A percentile compares a stretch with the other conserved stretches of the same genome.
Evolutionary conservation across 2,888 invertebrate genomes (phyloP).

Genomic region (Heliconius charithonia): DNA sequence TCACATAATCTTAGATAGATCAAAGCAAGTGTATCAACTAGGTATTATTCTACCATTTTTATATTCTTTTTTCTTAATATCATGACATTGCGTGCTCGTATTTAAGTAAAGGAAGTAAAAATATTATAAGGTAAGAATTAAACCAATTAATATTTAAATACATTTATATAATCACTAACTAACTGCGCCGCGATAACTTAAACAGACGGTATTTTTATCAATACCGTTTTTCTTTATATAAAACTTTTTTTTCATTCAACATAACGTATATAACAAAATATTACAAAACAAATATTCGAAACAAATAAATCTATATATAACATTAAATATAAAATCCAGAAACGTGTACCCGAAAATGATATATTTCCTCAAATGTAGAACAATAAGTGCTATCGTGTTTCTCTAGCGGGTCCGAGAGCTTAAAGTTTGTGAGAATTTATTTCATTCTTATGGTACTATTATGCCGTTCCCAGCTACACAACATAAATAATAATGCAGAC

Average conservation of each 20-base stretch:
- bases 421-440: slow-evolving; percentile 79
- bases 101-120: neutral
- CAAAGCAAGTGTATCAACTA: neutral
- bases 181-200: neutral
- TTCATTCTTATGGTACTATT: slow-evolving; percentile 82
- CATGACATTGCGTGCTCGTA: neutral
- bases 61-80: neutral
- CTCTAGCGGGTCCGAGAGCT: slow-evolving; percentile 75
- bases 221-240: too few species aligned
- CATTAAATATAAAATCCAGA: slow-evolving; percentile 16
- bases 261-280: neutral
- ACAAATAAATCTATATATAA: neutral
- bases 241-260: too few species aligned
- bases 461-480: slow-evolving; percentile 82
- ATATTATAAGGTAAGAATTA: neutral
- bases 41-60: neutral
- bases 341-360: slow-evolving; percentile 40
- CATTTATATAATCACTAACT: neutral
- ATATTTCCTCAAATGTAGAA: slow-evolving; percentile 66
- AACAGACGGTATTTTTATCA: neutral
- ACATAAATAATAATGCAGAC: slow-evolving; percentile 82
- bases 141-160: neutral
- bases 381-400: slow-evolving; percentile 76
- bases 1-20: neutral
- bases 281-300: neutral